Evolutionary conservation across 2,888 invertebrate species (phyloP), one percentile per base, ranked within the genome.

Genomic region (Mimachlamys varia): DNA sequence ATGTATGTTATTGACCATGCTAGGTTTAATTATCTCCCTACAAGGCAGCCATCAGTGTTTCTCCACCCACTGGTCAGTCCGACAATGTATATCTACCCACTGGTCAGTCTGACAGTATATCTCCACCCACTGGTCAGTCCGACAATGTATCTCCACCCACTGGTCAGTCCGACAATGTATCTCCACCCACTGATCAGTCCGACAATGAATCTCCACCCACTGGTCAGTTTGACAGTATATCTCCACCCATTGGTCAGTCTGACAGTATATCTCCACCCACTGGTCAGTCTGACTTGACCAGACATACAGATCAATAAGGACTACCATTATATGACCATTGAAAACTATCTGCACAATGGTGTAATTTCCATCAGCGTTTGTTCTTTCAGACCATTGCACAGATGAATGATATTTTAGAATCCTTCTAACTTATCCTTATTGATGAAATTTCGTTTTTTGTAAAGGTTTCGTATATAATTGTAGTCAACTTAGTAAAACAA

Each of bases 41-140:
- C 22, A 76, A 22, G 58, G 55, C 27, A 76, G 62, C 27, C 13
- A 27, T 76, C 27, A 27, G 62, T 76, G 27, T 76, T 76, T 27
- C 4, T 4, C 62, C 27, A 27, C 27, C 62, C 27, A 76, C n/a
- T 15, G 27, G 5, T n/a, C 27, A 27, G 27, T 76, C 27, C 27
- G 62, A 5, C 27, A 13, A 13, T 76, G 62, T 7, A n/a, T 4
- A 7, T 76, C 62, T 27, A 76, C 27, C 62, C 62, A 76, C n/a
- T 76, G 62, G 62, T 76, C 62, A 76, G 62, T 27, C 62, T 76
- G 62, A n/a, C 27, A 27, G 62, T 76, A 76, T 76, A 27, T 27
- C 4, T 4, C 62, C 27, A 27, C 27, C 62, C 27, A 76, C n/a
- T 15, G 27, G 5, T n/a, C 27, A 27, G 27, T 76, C 27, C 27